Evolutionary conservation across 2,113 vertebrate genomes (phyloP), one percentile per base, ranked within the genome.

Genomic region (Calypte anna): DNA sequence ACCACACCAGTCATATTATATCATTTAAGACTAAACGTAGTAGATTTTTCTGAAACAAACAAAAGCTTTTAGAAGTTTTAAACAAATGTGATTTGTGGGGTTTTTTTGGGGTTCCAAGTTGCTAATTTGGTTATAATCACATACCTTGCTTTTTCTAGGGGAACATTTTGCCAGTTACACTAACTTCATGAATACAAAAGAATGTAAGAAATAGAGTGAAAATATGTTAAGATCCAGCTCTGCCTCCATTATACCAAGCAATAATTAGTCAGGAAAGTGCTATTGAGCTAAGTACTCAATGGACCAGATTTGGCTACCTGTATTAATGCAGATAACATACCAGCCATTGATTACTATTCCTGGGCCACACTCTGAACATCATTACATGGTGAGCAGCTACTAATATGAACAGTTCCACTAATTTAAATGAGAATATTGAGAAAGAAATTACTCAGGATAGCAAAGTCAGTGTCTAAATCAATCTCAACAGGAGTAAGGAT

Each of bases 11-110:
- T 77, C 90, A 97, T 97, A 92, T 92, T 97, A 88, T 82, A 82
- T 85, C 88, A 94, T 76, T 98, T 97, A 97, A 90, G 46, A 95
- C 73, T 91, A 90, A 85, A 92, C 86, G 57, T 80, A 96, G 93
- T 77, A 72, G 64, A 31, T 57, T 82, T 96, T 92, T 94, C 90
- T 90, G 97, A 94, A 93, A 84, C 66, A 93, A 96, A 94, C 84
- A 88, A 96, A 94, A 95, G 92, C 82, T 93, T 69, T 75, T 96
- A 91, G 81, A 88, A 97, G 91, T 91, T 93, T 74, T 92, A 95
- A 97, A 96, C 36, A 93, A 96, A 97, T 92, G 57, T 63, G 69
- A 91, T 89, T 90, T 95, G 77, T 86, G 70, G 30, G 64, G 25
- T 2, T 15, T 76, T 70, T 73, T 85, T 88, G 69, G 86, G 87